Evolutionary conservation across 1,140 invertebrate species (phyloP).

Genomic region (Nomia melanderi): DNA sequence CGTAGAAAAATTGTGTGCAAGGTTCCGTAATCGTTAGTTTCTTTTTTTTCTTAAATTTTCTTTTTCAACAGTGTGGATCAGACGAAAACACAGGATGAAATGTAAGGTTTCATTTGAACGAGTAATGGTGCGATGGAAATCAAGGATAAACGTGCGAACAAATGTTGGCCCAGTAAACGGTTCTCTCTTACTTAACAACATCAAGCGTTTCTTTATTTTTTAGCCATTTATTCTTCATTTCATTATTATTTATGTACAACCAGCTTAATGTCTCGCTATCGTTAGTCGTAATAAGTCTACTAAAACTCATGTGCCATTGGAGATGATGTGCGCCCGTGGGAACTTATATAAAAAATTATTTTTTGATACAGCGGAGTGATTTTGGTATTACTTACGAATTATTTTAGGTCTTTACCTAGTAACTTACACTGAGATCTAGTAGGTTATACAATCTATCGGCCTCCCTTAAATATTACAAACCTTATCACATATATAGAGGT

Average conservation of each 20-base stretch:
- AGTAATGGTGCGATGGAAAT: conserved; percentile 26
- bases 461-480: conserved; percentile 75
- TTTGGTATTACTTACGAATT: conserved; percentile 79
- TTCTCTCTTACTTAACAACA: conserved; percentile 76
- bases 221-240: conserved; percentile 75
- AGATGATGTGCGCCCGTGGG: conserved; percentile 77
- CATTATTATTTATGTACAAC: conserved; percentile 79
- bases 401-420: conserved; percentile 62
- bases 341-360: conserved; percentile 80
- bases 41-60: not conserved
- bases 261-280: conserved; percentile 69
- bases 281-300: conserved; percentile 72
- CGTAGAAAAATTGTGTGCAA: not conserved
- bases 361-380: conserved; percentile 77
- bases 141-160: conserved; percentile 35
- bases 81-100: conserved; percentile 14
- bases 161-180: conserved; percentile 21
- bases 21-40: not conserved
- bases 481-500: conserved; percentile 77
- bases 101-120: conserved; percentile 9
- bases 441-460: conserved; percentile 75
- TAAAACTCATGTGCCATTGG: conserved; percentile 76
- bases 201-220: conserved; percentile 71
- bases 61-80: not conserved
- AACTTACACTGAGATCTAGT: conserved; percentile 80